Base-by-base conservation (phyloP, 1,140 invertebrate genomes). In the Drosophila cardini region DNA sequence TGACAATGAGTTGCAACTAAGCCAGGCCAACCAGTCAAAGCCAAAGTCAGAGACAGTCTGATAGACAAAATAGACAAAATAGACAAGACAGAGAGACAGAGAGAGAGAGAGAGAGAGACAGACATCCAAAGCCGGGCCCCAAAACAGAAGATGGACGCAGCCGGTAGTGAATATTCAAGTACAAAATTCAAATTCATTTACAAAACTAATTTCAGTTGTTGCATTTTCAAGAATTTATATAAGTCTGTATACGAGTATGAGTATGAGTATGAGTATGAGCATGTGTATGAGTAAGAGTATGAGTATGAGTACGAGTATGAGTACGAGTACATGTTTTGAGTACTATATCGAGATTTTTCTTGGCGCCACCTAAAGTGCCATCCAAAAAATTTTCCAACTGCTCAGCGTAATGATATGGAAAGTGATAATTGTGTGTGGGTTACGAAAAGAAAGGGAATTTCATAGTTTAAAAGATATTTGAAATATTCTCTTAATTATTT, bases 1-100 rank as follows among this genome's bases (percentile, higher is more conserved):
- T 89, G 84, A 89, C 84, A 89, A 89, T 89, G 84, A 89, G 85
- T 89, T 89, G 84, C 84, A 89, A 89, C 85, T 84, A 87, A 85
- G 80, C 76, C 79, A 68, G 86, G 67, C 72, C 75, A 80, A 75
- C 76, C 65, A 72, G 73, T 61, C 58, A 62, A 56, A 72, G 69
- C 52, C 60, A 56, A 15, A 60, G 56, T 30, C 42, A 60, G 55
- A 57, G 55, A 13, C 46, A 30, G 18, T 26, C 32, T 21, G 34
- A 8, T 11, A 48, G 32, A 61, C 18, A 50, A 18, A 18, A 38
- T 11, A 40, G 36, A 40, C 16, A 38, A 15, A 40, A 26, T 3
- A 26, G 4, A 26, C 8, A 4, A 58, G 16, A 43, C 18, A n/a
- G 40, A 40, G 21, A 46, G 18, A 46, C 8, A 4, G 36, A 58